phyloP scores from a whole-genome alignment of 2,797 vertebrate species.

The Ctenochaetus hawaiiensis region DNA sequence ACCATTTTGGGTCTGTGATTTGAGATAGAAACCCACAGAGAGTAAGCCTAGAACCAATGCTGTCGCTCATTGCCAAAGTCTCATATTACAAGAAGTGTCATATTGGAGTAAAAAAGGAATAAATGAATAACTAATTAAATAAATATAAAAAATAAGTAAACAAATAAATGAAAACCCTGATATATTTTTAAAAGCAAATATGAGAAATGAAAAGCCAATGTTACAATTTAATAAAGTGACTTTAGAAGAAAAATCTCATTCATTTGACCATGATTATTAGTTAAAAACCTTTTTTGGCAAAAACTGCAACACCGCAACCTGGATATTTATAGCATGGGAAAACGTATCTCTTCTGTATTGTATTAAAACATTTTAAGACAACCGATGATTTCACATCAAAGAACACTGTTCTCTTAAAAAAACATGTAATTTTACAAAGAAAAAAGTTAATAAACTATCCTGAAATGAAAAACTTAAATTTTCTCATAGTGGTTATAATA shows the following conservation, averaged over 20 bases:
- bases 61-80: conserved; percentile 31
- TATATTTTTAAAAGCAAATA: not conserved
- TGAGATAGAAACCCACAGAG: conserved; percentile 49
- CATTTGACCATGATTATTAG: not conserved
- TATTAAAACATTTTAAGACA: too few relatives aligned
- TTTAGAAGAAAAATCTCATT: not conserved
- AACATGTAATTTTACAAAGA: not conserved
- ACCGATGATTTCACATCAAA: not conserved
- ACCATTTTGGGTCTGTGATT: conserved; percentile 50
- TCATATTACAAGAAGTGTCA: conserved; percentile 44
- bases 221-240: not conserved
- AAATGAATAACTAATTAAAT: conserved; percentile 14
- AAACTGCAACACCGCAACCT: not conserved
- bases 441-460: not conserved
- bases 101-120: conserved; percentile 27
- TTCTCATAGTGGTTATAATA: not conserved
- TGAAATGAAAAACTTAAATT: conserved; percentile 2
- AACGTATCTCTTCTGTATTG: too few relatives aligned
- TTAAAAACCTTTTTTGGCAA: not conserved
- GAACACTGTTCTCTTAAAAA: not conserved
- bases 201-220: not conserved
- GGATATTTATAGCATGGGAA: too few relatives aligned
- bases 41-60: conserved; percentile 37
- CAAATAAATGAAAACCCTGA: not conserved
- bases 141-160: conserved; percentile 23